phyloP scores from a whole-genome alignment of 1,140 invertebrate genomes.

The Oreohelix idahoensis region DNA sequence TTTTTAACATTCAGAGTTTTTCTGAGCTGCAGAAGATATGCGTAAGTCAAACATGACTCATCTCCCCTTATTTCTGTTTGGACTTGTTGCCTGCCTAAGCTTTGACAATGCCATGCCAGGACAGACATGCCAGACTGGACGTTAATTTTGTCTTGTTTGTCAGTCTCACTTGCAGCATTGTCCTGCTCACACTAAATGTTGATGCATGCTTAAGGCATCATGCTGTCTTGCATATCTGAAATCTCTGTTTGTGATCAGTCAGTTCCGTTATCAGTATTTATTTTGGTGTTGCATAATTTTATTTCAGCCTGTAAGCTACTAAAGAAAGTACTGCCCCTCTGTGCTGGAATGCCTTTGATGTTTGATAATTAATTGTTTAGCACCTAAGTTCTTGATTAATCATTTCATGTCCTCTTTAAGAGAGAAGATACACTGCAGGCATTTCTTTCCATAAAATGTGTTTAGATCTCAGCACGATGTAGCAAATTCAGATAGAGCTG shows the following conservation, averaged over 20 bases:
- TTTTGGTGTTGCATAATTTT: not conserved
- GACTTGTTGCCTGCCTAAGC: not conserved
- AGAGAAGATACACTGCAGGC: no score
- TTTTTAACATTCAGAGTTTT: conserved; percentile 41
- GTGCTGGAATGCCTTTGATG: not conserved
- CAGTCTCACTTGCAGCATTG: not conserved
- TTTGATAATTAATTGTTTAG: no score
- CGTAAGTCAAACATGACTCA: conserved; percentile 27
- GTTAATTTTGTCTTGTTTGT: not conserved
- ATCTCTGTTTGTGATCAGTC: not conserved
- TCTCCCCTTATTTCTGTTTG: not conserved
- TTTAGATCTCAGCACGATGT: no score
- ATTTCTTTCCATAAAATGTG: no score
- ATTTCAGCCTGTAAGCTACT: not conserved
- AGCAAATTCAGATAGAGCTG: no score
- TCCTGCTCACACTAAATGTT: not conserved
- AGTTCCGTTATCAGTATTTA: no score
- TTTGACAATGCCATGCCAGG: conserved; percentile 1
- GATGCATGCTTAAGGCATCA: not conserved
- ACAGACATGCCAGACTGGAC: not conserved
- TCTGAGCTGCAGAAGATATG: conserved; percentile 42
- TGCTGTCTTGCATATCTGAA: not conserved
- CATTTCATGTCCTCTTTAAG: no score
- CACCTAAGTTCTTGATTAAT: no score
- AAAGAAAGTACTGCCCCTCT: not conserved